These are phyloP conservation scores for Stichopus horrens DNA, from an alignment of 53 echinoderm and acorn worm species.

Conservation along the genomic window DNA sequence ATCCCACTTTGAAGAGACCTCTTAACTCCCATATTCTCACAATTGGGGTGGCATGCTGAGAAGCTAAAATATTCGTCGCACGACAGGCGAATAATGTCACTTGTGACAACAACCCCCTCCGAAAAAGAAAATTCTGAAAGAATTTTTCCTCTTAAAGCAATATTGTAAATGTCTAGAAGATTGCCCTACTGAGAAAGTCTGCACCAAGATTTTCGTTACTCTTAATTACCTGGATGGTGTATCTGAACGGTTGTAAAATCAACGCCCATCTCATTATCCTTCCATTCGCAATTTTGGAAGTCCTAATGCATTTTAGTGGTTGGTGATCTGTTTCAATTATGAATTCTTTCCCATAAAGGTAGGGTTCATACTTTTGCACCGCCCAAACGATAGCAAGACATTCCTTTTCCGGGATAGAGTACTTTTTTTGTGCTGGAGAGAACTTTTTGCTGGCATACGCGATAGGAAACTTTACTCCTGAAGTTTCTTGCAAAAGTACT, in stretches of 20 bases:
- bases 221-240: conserved; percentile 7
- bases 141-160: too few species aligned
- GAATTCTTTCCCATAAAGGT: conserved; percentile 47
- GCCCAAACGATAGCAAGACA: conserved; percentile 49
- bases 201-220: conserved; percentile 40
- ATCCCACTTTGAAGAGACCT: too few species aligned
- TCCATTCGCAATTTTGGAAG: conserved; percentile 36
- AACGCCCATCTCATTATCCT: conserved; percentile 45
- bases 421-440: conserved; percentile 3
- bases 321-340: conserved; percentile 47
- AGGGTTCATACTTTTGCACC: conserved; percentile 41
- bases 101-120: too few species aligned
- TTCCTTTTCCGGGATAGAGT: conserved; percentile 46
- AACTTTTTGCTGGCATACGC: conserved; percentile 53
- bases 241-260: conserved; percentile 23
- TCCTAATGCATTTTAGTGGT: conserved; percentile 41
- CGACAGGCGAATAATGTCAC: too few species aligned
- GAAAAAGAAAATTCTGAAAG: too few species aligned
- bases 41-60: too few species aligned
- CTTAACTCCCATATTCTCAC: too few species aligned
- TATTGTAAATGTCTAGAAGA: not conserved
- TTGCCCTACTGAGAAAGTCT: conserved; percentile 39
- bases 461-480: conserved; percentile 48
- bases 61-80: too few species aligned
- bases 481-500: conserved; percentile 52